Conservation (phyloP, 2,113 vertebrate species). For the Phalacrocorax aristotelis region DNA sequence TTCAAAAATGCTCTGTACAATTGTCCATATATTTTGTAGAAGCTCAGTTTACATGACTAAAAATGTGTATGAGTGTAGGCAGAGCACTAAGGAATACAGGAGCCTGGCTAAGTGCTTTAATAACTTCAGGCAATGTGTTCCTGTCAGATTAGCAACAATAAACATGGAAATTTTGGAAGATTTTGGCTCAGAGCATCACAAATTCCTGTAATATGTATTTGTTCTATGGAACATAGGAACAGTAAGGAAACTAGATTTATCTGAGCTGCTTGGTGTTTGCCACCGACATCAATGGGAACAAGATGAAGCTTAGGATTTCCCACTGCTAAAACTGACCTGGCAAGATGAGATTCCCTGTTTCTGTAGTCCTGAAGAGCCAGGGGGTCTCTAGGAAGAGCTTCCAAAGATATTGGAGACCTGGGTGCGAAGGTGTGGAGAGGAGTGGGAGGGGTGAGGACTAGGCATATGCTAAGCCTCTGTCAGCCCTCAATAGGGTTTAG, state of each 20-base stretch:
- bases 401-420: not conserved
- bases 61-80: not conserved
- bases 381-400: not conserved
- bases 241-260: not conserved
- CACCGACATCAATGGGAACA: not conserved
- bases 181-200: not conserved
- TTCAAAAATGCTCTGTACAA: not conserved
- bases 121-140: not conserved
- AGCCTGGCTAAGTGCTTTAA: not conserved
- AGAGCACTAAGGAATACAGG: not conserved
- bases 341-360: not conserved
- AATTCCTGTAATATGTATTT: not conserved
- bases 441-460: not conserved
- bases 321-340: not conserved
- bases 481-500: not conserved
- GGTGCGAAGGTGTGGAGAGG: not conserved
- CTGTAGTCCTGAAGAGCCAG: not conserved
- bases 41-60: not conserved
- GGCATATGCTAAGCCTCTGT: not conserved
- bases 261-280: not conserved
- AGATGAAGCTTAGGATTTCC: not conserved
- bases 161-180: not conserved
- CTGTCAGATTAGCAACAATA: not conserved
- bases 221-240: not conserved
- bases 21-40: not conserved